Conservation (phyloP, 1,140 invertebrate species). For the Leptestheria dahalacensis region DNA sequence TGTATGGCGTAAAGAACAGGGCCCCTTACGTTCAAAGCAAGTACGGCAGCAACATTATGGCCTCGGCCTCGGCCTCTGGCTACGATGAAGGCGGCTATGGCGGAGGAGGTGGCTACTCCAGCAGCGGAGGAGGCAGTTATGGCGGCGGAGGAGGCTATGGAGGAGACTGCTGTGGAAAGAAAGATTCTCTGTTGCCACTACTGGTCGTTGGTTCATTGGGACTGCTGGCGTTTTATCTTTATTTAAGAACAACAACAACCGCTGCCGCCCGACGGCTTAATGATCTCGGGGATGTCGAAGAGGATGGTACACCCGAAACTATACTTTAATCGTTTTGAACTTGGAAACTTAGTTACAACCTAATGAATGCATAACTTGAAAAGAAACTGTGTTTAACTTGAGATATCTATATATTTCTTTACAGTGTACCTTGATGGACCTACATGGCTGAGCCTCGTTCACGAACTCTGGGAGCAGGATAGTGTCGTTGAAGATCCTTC, state of each 20-base stretch:
- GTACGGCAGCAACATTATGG: background rate
- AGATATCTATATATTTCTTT: background rate
- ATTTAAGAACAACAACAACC: constrained; percentile 14
- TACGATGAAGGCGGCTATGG: background rate
- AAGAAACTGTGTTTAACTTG: no score
- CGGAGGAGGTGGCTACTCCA: background rate
- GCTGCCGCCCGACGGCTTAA: constrained; percentile 2
- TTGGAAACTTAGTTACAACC: no score
- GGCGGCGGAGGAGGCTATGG: constrained; percentile 6
- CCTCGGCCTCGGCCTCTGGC: background rate
- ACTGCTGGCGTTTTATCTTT: constrained; percentile 14
- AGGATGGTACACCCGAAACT: constrained; percentile 1
- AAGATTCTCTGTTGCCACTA: constrained; percentile 9
- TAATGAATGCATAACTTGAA: constrained; percentile 2
- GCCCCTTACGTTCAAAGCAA: background rate
- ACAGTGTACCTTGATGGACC: constrained; percentile 15
- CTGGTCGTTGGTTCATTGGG: constrained; percentile 14
- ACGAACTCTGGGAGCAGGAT: constrained; percentile 17
- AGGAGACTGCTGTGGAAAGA: constrained; percentile 7
- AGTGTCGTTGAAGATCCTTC: constrained; percentile 9
- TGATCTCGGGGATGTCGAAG: constrained; percentile 8
- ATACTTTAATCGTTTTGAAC: no score
- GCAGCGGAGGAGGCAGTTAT: background rate
- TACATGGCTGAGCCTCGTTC: constrained; percentile 15
- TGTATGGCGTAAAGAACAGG: background rate